Base-by-base conservation (phyloP, 2,888 invertebrate species). In the Tridacna gigas region DNA sequence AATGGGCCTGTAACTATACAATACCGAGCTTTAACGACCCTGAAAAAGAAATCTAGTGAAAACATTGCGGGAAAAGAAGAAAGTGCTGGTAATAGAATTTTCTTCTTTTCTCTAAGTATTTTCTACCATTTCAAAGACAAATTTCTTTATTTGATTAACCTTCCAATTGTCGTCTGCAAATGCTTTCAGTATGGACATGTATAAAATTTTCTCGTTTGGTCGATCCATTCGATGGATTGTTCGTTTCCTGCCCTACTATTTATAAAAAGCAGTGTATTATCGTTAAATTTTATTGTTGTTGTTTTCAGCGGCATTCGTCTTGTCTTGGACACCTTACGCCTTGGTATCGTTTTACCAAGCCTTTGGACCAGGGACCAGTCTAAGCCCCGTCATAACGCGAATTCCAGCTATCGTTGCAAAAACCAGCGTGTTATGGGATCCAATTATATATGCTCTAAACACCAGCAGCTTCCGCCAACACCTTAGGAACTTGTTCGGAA, bases 261-360 rank as follows among this genome's bases (percentile, higher is more conserved):
- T 37, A 7, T 37, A 2, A 37, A 37, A 37, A 37, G 37, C 37
- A 37, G 7, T 37, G 37, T 4, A 37, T 37, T 37, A 37, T 37
- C 37, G 7, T 37, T 37, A 37, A 37, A 4, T 7, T 2, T 37
- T 37, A 74, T 37, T 2, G 37, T 37, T 37, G 37, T 37, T 37
- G 37, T 37, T 37, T 82, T 37, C 77, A 82, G 82, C 25, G 9
- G 47, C 66, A 5, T 82, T 82, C 51, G n/a, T 82, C 0, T 0
- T 77, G 2, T 73, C 77, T 11, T 77, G 82, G 82, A 77, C 77
- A 26, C 82, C 82, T 4, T 82, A 82, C 48, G 73, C 82, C 0
- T 13, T 82, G 25, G 77, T 77, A 15, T 79, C 79, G 20, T 79
- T 79, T 63, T 79, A 79, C 74, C 47, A 63, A n/a, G 65, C 73